These are phyloP conservation scores for Pyxicephalus adspersus DNA, from an alignment of 2,113 vertebrate genomes.

Conservation along the genomic window DNA sequence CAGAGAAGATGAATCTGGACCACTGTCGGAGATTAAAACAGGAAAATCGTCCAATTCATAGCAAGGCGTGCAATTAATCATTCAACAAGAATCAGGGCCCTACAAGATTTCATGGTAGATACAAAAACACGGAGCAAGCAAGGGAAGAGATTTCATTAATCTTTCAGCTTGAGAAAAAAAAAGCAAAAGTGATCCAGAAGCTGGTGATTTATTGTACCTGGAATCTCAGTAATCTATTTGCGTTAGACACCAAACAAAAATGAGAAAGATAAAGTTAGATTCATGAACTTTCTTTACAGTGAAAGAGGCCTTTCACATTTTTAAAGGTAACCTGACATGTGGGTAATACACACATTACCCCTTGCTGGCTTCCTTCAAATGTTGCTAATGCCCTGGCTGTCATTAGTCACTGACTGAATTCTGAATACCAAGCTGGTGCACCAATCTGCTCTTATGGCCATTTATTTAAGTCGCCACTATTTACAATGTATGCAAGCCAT, in stretches of 20 bases:
- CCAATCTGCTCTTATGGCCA: no score
- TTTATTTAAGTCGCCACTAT: no score
- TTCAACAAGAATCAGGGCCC: background rate
- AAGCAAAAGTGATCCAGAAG: background rate
- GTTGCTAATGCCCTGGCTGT: no score
- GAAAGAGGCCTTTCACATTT: no score
- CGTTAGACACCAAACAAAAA: slow-evolving; percentile 10
- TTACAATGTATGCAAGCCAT: no score
- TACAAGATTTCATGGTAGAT: slow-evolving; percentile 3
- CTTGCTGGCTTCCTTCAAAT: no score
- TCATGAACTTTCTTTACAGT: no score
- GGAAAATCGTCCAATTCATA: slow-evolving; percentile 17
- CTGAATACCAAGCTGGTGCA: no score
- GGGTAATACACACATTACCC: no score
- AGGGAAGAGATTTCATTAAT: slow-evolving; percentile 7
- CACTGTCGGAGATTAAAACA: slow-evolving; percentile 34
- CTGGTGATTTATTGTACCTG: background rate
- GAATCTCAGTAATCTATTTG: slow-evolving; percentile 7
- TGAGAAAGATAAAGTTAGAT: background rate
- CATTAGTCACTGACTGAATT: no score
- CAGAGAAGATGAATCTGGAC: slow-evolving; percentile 14
- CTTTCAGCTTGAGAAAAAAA: background rate
- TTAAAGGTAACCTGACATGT: no score
- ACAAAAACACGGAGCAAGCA: background rate
- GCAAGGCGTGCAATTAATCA: slow-evolving; percentile 24